Evolutionary conservation across 92 coral and sea anemone genomes (phyloP).

Genomic region (Pocillopora grandis): DNA sequence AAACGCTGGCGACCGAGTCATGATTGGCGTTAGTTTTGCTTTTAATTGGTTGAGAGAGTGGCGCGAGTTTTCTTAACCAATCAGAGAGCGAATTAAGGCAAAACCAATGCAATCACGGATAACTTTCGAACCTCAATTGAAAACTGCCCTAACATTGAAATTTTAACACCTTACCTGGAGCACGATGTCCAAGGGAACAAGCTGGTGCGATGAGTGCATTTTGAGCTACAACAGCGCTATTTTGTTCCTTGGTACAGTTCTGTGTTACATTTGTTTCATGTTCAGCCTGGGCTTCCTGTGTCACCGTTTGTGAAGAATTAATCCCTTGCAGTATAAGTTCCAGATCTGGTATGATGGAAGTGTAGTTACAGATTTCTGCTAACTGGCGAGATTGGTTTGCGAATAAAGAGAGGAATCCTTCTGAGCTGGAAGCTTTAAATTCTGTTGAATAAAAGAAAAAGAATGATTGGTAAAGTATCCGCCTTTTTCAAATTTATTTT

Average conservation of each 20-base stretch:
- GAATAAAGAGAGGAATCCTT: slow-evolving; percentile 9
- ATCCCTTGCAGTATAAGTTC: slow-evolving; percentile 3
- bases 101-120: no score
- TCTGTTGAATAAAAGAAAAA: slow-evolving; percentile 25
- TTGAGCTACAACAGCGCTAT: neutral
- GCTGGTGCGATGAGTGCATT: neutral
- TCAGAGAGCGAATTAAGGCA: no score
- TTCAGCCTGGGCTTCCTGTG: neutral
- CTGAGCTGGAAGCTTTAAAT: slow-evolving; percentile 3
- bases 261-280: slow-evolving; percentile 4
- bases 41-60: no score
- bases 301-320: neutral
- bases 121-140: no score
- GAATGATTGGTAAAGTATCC: neutral
- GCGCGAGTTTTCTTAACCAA: no score
- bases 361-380: slow-evolving; percentile 54
- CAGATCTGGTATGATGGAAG: slow-evolving; percentile 50
- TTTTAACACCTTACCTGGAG: slow-evolving; percentile 21
- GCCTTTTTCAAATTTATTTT: no score
- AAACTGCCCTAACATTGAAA: no score
- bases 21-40: no score
- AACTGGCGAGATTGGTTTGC: slow-evolving; percentile 46
- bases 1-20: no score
- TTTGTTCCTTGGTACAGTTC: slow-evolving; percentile 12
- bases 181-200: neutral